Base-by-base conservation (phyloP, 2,888 invertebrate genomes). In the Macrosoma leucophasiata region DNA sequence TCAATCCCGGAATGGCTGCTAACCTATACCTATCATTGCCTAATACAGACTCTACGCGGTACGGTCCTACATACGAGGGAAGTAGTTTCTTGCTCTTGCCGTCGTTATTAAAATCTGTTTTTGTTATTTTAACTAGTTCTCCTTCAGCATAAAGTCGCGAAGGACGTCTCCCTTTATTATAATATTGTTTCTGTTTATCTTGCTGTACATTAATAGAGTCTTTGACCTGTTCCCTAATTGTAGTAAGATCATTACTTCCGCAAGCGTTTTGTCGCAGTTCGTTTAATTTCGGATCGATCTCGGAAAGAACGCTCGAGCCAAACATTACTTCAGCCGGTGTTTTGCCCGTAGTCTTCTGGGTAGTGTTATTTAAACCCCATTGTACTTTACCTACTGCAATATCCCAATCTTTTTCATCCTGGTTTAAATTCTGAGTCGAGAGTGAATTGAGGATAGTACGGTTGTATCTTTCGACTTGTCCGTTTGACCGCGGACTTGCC, bases 251-350 rank as follows among this genome's bases (percentile, higher is more conserved):
- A 17, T 17, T n/a, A n/a, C n/a, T n/a, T n/a, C n/a, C n/a, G n/a
- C 17, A 5, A 17, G 4, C n/a, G 7, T 17, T 7, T 5, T 5
- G 7, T 17, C 17, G 4, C 17, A 4, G 7, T 17, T 17, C 17
- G 7, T 7, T 7, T 7, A n/a, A n/a, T n/a, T n/a, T n/a, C n/a
- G 14, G n/a, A 14, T 29, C 29, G 9, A 22, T 7, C 9, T n/a
- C 13, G 3, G 21, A 8, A 29, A 2, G 12, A 10, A 4, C 17
- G 3, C 4, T 31, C 4, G 7, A 17, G 4, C 61, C 47, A 2
- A 60, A 58, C n/a, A 87, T 35, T 8, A 59, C 34, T 17, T 45
- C 37, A 3, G 41, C 13, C 7, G 47, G 34, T 6, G 41, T 29
- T 11, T 39, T 37, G 13, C 33, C 20, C 9, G 41, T 45, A n/a